Base-by-base conservation (phyloP, 2,113 vertebrate genomes). In the Callionymus lyra region DNA sequence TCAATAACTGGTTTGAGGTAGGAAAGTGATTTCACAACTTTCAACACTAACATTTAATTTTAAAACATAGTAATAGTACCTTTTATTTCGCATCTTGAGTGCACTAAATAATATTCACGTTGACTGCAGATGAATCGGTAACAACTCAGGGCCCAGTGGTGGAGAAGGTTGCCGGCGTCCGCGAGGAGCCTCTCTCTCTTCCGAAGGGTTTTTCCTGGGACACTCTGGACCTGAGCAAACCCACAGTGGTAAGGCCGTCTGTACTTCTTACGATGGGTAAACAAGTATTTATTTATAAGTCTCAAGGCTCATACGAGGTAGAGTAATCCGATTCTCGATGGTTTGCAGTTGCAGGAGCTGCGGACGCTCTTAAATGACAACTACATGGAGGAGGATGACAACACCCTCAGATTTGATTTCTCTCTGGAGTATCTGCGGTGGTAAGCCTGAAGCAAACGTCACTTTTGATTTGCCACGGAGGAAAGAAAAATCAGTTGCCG, bases 381-480 rank as follows among this genome's bases (percentile, higher is more conserved):
- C 77, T 98, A 93, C 0, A 88, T 86, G 45, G 91, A 92, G 47
- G 92, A 95, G 0, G 95, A 99, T 2, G 94, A 99, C 82, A 99
- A 99, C 80, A 96, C 91, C 63, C 81, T 94, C 76, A 86, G 90
- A 5, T 86, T 83, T 36, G 85, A 92, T 63, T 98, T 94, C 70
- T 89, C 90, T 1, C 86, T 80, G 0, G 88, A 96, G 49, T 96
- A 97, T 74, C 86, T 99, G 51, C 80, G 88, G 41, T 99, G 94
- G 95, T 99, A 70, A 88, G 86, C 77, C 10, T 34, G 14, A 2
- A 11, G 5, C 27, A 10, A 13, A 3, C 38, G 19, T 38, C 15
- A 4, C n/a, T 10, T 17, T 19, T 46, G n/a, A 39, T 37, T 50
- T 48, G 6, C 12, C 21, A 27, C 21, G 4, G 21, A 27, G 4